Base-by-base conservation (phyloP, 2,888 invertebrate genomes). In the Agonopterix heracliana region DNA sequence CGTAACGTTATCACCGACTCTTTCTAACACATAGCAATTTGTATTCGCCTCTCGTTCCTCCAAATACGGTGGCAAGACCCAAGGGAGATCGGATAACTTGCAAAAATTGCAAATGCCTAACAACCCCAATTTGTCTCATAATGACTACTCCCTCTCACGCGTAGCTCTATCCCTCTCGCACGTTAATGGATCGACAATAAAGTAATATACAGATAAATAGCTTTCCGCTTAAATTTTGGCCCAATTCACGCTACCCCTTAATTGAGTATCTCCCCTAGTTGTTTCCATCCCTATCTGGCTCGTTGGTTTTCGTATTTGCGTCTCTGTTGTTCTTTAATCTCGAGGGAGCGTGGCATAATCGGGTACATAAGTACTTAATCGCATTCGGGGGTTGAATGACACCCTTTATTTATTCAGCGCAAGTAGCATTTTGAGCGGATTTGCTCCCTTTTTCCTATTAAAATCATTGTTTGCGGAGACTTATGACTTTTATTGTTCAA, bases 361-460 rank as follows among this genome's bases (percentile, higher is more conserved):
- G 83, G 64, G 81, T 78, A 87, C 74, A 87, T 88, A 88, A 87
- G 87, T 77, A 76, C 85, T 87, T 88, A 87, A 88, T 87, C 86
- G 86, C 72, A 81, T 87, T 86, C 83, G 11, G 78, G 79, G 82
- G 75, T 73, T 71, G 74, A 75, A 76, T 74, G 68, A 68, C 66
- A 64, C 77, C 79, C 78, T 66, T 66, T 86, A 85, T 86, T 87
- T 86, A 86, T 85, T 84, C 78, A 79, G 82, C 71, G 64, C 73
- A 73, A 74, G 74, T 71, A 67, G 55, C 61, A 63, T 65, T 75
- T 67, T 63, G 64, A 67, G 64, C 55, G 61, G 62, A 60, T 64
- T 65, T 51, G 54, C 63, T 66, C 77, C 81, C 78, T 78, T 72
- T 73, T 71, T 71, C 66, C 71, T 73, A 81, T 83, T 78, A 81